Evolutionary conservation across 2,797 vertebrate species (phyloP), one percentile per base, ranked within the genome.

Genomic region (Sus cebifrons): DNA sequence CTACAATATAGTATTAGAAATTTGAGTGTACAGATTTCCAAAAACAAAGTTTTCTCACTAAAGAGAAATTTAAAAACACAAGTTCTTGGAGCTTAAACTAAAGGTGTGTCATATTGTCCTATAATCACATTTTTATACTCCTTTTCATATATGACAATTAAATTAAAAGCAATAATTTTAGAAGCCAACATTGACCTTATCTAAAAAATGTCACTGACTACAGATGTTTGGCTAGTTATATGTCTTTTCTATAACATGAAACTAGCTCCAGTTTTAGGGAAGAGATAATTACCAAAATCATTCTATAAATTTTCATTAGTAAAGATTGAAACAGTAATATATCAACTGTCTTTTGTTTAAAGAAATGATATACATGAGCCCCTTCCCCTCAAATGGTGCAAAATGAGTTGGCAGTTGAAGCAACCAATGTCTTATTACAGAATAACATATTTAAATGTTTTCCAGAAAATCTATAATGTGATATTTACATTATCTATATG

Each of bases 131-230:
- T 68, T 65, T 88, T 32, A 91, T 52, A 82, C 5, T 71, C 10
- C 21, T 78, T 91, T 67, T 79, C 21, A 79, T 16, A 84, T 67
- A 83, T 12, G 62, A 86, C 12, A 40, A 27, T 67, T 73, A 78
- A 96, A 83, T 67, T 73, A 78, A 96, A 83, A 82, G 8, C 29
- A 86, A 60, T 16, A 44, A 68, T 71, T 92, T 23, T n/a, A 65
- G 75, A 77, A 71, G 12, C 12, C 14, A 70, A 64, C 1, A 52
- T 58, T 5, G 70, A 52, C 32, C 15, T 49, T 21, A 36, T 70
- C 32, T 77, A 32, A 81, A 44, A 81, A 65, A 60, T 56, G 2
- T 1, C 10, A 82, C 56, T 14, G n/a, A 49, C 40, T 94, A 32
- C 49, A 79, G 0, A 58, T 86, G 1, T 16, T 32, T 75, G 70